Evolutionary conservation across 2,113 vertebrate species (phyloP), one percentile per base, ranked within the genome.

Genomic region (Girardinichthys multiradiatus): DNA sequence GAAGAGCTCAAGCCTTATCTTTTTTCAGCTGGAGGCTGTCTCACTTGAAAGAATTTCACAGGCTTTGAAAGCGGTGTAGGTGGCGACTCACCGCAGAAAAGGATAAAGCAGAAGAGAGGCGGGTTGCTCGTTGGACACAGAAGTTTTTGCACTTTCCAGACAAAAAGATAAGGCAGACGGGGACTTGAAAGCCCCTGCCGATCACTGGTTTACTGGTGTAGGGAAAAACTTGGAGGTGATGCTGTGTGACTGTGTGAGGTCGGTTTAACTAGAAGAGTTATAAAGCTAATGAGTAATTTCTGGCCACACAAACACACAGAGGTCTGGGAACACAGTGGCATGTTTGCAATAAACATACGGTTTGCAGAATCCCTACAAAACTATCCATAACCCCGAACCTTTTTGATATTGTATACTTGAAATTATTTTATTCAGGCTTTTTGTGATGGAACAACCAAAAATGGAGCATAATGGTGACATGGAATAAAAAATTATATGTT

Each of bases 11-110:
- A 84, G 79, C 76, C 84, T 91, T 92, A 91, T 92, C 87, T 92
- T 82, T 87, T 83, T 86, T 87, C 80, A 81, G 89, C 89, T 90
- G 84, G 90, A 90, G 91, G 87, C 91, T 88, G 87, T 90, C 90
- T 91, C 86, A 90, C 90, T 89, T 93, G 88, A 93, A 92, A 91
- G 88, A 87, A 80, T 91, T 88, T 84, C 68, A 79, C 89, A 91
- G 82, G 87, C 89, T 92, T 92, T 89, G 87, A 87, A 90, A 87
- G 88, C 72, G 51, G 83, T 77, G 86, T 87, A 89, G 90, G 89
- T 89, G 87, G 89, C 82, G 69, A 83, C 29, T 77, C 82, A 74
- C 76, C 57, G 66, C 76, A 77, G 76, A 82, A 85, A 57, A 28
- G 81, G 78, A 81, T 81, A 76, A 85, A 79, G 72, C 78, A 51